Evolutionary conservation across 2,797 vertebrate genomes (phyloP).

Genomic region (Mormyrus hasselquistii): DNA sequence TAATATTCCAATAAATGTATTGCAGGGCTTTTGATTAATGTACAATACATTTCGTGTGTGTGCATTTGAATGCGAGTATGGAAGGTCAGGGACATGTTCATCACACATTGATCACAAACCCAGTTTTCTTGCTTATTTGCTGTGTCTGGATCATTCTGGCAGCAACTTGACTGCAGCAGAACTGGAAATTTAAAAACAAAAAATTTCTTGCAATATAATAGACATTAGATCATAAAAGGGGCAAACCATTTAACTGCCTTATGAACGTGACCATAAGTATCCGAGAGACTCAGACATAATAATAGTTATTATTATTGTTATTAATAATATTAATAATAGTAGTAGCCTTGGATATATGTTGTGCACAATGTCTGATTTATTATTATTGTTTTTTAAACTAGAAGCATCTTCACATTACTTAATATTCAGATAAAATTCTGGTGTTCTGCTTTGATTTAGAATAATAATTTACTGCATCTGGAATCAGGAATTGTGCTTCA

Average conservation of each 20-base stretch:
- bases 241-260: background rate
- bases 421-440: conserved; percentile 57
- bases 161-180: conserved; percentile 21
- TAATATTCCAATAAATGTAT: conserved; percentile 9
- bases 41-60: background rate
- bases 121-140: conserved; percentile 31
- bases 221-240: conserved; percentile 38
- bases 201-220: conserved; percentile 2
- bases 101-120: background rate
- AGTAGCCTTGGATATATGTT: conserved; percentile 44
- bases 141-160: conserved; percentile 22
- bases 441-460: conserved; percentile 69
- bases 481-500: conserved; percentile 52
- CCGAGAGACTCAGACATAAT: conserved; percentile 42
- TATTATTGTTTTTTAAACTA: conserved; percentile 43
- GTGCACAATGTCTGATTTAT: conserved; percentile 36
- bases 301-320: background rate
- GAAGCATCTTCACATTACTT: conserved; percentile 46
- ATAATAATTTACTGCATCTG: conserved; percentile 72
- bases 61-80: background rate
- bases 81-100: background rate
- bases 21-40: background rate
- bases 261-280: conserved; percentile 31
- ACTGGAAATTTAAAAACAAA: background rate
- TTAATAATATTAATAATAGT: conserved; percentile 26